phyloP scores from a whole-genome alignment of 1,140 invertebrate genomes.

The Leptinotarsa texana region DNA sequence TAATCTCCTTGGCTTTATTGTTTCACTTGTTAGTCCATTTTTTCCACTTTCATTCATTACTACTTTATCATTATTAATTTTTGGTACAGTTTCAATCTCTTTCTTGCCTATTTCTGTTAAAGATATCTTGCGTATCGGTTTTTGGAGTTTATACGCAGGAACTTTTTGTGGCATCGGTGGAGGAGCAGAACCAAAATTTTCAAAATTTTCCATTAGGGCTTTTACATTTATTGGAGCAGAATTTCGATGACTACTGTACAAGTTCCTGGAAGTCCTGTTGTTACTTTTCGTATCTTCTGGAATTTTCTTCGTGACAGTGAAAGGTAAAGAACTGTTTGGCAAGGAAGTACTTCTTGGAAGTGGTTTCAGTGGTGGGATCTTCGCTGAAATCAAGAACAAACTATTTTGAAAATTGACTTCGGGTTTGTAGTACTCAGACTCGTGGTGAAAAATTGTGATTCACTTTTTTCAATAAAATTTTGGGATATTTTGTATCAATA shows the following conservation, averaged over 20 bases:
- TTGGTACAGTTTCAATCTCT: neutral
- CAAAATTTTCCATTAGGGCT: conserved; percentile 19
- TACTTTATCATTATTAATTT: neutral
- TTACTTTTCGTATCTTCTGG: neutral
- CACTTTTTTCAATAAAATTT: too few species aligned
- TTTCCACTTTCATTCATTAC: neutral
- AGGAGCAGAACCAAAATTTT: neutral
- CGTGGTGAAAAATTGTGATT: too few species aligned
- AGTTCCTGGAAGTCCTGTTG: neutral
- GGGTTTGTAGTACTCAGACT: too few species aligned
- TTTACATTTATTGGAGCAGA: conserved; percentile 21
- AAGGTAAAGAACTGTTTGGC: neutral
- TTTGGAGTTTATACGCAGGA: conserved; percentile 1
- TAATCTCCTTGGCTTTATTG: neutral
- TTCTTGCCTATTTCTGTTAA: conserved; percentile 1
- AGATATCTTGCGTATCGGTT: conserved; percentile 7
- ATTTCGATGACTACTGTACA: conserved; percentile 9
- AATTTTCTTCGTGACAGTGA: neutral
- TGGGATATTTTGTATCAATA: too few species aligned
- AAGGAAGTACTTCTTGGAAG: neutral
- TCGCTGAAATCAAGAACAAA: neutral
- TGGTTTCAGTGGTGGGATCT: neutral
- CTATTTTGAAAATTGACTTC: too few species aligned
- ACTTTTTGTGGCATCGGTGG: conserved; percentile 15
- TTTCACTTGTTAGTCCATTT: neutral